Evolutionary conservation across 1,140 invertebrate genomes (phyloP), one percentile per base, ranked within the genome.

Genomic region (Drosophila malerkotliana): DNA sequence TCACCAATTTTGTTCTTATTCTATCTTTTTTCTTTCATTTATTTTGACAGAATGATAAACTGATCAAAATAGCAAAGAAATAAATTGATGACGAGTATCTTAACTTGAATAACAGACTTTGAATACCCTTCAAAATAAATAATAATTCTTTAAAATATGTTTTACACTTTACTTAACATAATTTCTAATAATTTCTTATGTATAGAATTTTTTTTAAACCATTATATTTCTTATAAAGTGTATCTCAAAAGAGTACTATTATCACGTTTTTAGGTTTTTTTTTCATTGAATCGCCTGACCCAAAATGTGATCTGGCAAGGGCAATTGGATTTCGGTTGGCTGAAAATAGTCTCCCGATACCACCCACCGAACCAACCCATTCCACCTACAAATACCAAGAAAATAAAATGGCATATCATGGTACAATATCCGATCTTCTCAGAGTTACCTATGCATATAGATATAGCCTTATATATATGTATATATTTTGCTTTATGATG

Each of bases 251-350:
- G 26, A 6, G 26, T 28, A 6, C 1, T 28, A 28, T 28, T 5
- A 28, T 28, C 26, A 26, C 26, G 26, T 26, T 26, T 26, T 26
- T 26, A 6, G 26, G 1, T 18, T 26, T 18, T 26, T 0, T 26
- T 26, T 26, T 26, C 26, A 26, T 26, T 26, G 26, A 6, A 34
- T 34, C 32, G 32, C 34, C 39, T 37, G 64, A 68, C 64, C 64
- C 32, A 68, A 68, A 68, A 66, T 68, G 21, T 28, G 60, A 37
- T 34, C 32, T 54, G 3, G 28, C 49, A 61, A 54, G 54, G 54
- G 37, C 54, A 37, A 41, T 15, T 44, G 39, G 39, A 15, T 21
- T 53, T 37, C 14, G 14, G 14, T 21, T 14, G 24, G 2, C 48
- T 10, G 15, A 54, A 54, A 61, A 61, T 61, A 61, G 5, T 32